Conservation (phyloP, 2,888 invertebrate genomes). For the Brachypalpus laphriformis region DNA sequence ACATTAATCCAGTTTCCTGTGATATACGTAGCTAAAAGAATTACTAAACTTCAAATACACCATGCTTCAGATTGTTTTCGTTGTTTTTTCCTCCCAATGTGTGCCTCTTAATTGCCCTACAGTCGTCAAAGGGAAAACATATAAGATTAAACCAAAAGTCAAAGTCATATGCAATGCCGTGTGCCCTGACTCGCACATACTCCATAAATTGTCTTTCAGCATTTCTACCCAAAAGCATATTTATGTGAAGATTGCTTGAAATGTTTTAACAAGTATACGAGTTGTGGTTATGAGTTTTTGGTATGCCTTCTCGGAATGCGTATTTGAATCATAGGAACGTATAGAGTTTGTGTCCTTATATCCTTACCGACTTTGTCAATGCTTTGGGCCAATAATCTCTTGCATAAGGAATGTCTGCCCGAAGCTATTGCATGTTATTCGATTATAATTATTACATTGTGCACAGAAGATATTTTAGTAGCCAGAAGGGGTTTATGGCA, state of each 20-base stretch:
- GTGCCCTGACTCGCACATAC: not conserved
- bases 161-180: conserved; percentile 1
- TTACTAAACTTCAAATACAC: not conserved
- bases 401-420: conserved; percentile 13
- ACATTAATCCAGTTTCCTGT: not conserved
- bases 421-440: conserved; percentile 23
- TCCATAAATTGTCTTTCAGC: not conserved
- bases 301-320: not conserved
- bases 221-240: not conserved
- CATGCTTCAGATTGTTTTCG: not conserved
- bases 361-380: not conserved
- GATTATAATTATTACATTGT: conserved; percentile 29
- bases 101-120: not conserved
- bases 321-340: not conserved
- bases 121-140: not conserved
- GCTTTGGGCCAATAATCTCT: conserved; percentile 2
- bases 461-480: not conserved
- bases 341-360: not conserved
- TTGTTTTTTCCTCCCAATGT: not conserved
- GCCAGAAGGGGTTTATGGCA: conserved; percentile 6
- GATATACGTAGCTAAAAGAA: not conserved
- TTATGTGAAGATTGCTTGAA: not conserved
- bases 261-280: not conserved
- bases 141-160: conserved; percentile 6
- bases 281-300: not conserved